phyloP scores from a whole-genome alignment of 2,888 invertebrate species.

The Agrotis ipsilon region DNA sequence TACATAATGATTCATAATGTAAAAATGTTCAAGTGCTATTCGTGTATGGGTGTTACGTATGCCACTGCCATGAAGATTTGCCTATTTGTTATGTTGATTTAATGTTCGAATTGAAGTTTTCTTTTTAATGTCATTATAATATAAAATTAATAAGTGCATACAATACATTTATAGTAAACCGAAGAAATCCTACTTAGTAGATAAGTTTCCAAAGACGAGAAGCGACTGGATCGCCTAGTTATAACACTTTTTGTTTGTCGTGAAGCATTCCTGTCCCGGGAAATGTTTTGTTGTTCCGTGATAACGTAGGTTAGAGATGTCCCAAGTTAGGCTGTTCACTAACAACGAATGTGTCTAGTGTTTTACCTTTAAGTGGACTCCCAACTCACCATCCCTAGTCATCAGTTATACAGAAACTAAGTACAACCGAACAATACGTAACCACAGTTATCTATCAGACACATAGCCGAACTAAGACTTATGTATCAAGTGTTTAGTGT shows the following conservation, averaged over 20 bases:
- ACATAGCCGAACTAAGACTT: slow-evolving; percentile 52
- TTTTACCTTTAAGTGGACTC: slow-evolving; percentile 73
- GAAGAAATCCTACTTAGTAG: slow-evolving; percentile 77
- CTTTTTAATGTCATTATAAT: slow-evolving; percentile 59
- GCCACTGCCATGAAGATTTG: slow-evolving; percentile 83
- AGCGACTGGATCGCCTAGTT: slow-evolving; percentile 82
- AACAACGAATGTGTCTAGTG: slow-evolving; percentile 88
- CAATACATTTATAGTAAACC: slow-evolving; percentile 67
- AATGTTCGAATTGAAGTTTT: slow-evolving; percentile 55
- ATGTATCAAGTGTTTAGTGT: slow-evolving; percentile 51
- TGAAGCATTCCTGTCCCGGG: slow-evolving; percentile 42
- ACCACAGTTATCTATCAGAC: slow-evolving; percentile 53
- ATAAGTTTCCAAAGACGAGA: slow-evolving; percentile 72
- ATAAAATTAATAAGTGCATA: slow-evolving; percentile 61
- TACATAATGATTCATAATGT: slow-evolving; percentile 83
- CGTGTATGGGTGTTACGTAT: slow-evolving; percentile 86
- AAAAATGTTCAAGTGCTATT: slow-evolving; percentile 86
- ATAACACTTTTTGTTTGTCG: slow-evolving; percentile 57
- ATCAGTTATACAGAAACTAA: slow-evolving; percentile 18
- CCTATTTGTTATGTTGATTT: slow-evolving; percentile 58
- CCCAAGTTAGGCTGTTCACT: slow-evolving; percentile 87
- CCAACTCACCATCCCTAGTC: slow-evolving; percentile 39
- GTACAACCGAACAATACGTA: slow-evolving; percentile 45
- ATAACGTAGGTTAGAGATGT: slow-evolving; percentile 70
- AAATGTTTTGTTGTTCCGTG: slow-evolving; percentile 54